Conservation (phyloP, 2,113 vertebrate genomes). For the Apus apus region DNA sequence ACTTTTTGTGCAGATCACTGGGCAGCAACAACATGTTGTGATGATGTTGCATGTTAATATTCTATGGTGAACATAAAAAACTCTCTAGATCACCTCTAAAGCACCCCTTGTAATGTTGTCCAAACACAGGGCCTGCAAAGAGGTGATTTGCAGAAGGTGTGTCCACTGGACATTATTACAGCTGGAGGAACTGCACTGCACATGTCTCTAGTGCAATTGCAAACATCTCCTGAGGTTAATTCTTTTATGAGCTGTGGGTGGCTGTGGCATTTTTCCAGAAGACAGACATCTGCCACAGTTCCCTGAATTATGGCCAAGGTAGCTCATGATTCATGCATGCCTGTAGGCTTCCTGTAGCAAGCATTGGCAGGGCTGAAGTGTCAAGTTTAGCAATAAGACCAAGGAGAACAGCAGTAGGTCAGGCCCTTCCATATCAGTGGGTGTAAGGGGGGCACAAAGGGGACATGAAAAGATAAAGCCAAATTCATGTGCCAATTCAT, state of each 20-base stretch:
- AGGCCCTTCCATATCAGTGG: neutral
- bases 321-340: conserved; percentile 30
- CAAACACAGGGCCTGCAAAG: neutral
- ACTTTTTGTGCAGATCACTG: neutral
- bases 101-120: neutral
- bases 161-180: neutral
- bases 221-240: conserved; percentile 34
- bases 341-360: neutral
- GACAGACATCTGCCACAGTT: conserved; percentile 37
- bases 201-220: neutral
- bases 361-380: neutral
- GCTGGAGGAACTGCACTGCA: neutral
- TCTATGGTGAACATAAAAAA: neutral
- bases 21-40: neutral
- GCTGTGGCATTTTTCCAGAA: conserved; percentile 36
- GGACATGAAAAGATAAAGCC: neutral
- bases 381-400: neutral
- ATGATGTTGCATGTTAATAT: neutral
- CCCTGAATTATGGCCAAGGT: conserved; percentile 36
- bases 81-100: neutral
- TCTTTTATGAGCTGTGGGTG: neutral
- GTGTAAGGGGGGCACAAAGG: neutral
- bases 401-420: neutral
- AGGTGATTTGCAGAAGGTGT: neutral
- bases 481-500: neutral